Base-by-base conservation (phyloP, 53 echinoderm and acorn worm genomes). In the Stichopus horrens region DNA sequence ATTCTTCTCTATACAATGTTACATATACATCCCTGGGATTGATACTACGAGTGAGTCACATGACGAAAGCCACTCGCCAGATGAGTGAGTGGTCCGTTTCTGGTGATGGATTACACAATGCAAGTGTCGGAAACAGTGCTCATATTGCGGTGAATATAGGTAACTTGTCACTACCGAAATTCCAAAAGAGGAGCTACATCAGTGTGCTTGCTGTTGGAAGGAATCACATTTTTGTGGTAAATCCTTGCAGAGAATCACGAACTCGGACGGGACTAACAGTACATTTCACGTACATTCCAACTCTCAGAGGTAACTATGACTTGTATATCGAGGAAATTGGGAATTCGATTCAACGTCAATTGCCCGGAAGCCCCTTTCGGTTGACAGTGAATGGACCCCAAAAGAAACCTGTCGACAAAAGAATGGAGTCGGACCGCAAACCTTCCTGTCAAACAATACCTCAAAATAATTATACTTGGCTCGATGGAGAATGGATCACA, bases 331-430 rank as follows among this genome's bases (percentile, higher is more conserved):
- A 83, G 22, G 58, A 83, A 60, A 57, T 83, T 6, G 10, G 9
- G 2, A 7, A 21, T 21, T 11, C 8, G 7, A 13, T 5, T 0
- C 83, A 83, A 23, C 20, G 6, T 1, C 83, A 83, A 60, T 59
- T 63, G 8, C 56, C 83, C 8, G 63, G 83, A 7, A 83, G 83
- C 18, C 83, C 83, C 7, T 83, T 83, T 63, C 83, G 83, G 37
- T 51, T 83, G 20, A 59, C 5, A 21, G 55, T 83, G 51, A 13
- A 21, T 5, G 83, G 83, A 21, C 8, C 59, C 7, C 7, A 21
- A 9, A 14, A 14, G 7, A 54, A 9, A 5, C 11, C 59, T 23
- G 83, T 5, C 13, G 56, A 55, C 4, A 16, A 21, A 6, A 58
- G 55, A 63, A 20, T 8, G 4, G 37, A 83, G 18, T 37, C 83